Percentiles rank a stretch among this genome's conserved stretches.
phyloP scores from a whole-genome alignment of 37 sponge, comb jelly and placozoan species.

The Beroe forskalii region DNA sequence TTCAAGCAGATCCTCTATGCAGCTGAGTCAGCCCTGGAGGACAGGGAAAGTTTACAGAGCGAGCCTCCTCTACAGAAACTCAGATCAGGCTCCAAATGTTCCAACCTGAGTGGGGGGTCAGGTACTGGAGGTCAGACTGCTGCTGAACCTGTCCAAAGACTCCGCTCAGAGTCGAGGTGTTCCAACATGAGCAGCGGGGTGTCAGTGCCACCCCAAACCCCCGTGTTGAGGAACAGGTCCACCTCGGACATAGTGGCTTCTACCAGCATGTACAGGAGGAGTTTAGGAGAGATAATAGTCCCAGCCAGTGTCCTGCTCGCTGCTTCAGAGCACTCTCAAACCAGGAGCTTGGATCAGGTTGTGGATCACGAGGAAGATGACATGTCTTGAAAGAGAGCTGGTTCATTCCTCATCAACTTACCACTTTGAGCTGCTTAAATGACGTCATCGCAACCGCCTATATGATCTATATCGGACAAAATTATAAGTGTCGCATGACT shows the following conservation, averaged over 20 bases:
- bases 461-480: too few relatives aligned
- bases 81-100: constrained; percentile 26
- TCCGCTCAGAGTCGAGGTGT: not conserved
- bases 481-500: too few relatives aligned
- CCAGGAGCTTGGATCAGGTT: not conserved
- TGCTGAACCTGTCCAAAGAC: not conserved
- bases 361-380: not conserved
- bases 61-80: not conserved
- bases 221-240: not conserved
- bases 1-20: constrained; percentile 25
- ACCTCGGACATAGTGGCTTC: not conserved
- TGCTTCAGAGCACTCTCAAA: not conserved
- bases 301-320: not conserved
- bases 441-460: too few relatives aligned
- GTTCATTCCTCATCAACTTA: too few relatives aligned
- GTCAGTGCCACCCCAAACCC: not conserved
- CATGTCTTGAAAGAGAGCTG: too few relatives aligned
- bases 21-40: constrained; percentile 39
- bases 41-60: not conserved
- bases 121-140: not conserved
- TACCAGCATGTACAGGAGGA: not conserved
- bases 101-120: constrained; percentile 42
- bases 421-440: too few relatives aligned
- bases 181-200: not conserved
- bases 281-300: not conserved